Base-by-base conservation (phyloP, 2,797 vertebrate species). In the Argentina silus region DNA sequence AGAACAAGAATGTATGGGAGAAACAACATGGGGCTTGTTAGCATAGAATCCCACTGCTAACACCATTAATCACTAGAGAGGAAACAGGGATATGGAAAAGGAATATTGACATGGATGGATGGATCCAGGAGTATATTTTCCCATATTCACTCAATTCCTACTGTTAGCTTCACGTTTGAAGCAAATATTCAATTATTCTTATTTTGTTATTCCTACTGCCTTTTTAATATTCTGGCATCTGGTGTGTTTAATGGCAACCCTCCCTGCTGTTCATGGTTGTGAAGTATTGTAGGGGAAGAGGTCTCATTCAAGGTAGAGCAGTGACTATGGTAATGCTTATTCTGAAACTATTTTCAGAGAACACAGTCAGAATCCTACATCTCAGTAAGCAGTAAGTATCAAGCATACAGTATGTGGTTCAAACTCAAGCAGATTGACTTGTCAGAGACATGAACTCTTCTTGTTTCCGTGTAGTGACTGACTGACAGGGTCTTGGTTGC, bases 1-100 rank as follows among this genome's bases (percentile, higher is more conserved):
- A 0, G 65, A 50, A 72, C 79, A 77, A 83, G 70, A 27, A 36
- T 50, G 84, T 84, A 85, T 81, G 89, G 80, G 81, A 89, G 86
- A 82, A 88, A 91, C 91, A 90, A 88, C 90, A 83, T 87, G 92
- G 89, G 83, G 88, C 92, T 94, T 94, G 91, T 94, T 93, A 94
- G 91, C 89, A 92, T 89, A 91, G 86, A 90, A 89, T 88, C 74
- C 70, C 76, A 80, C 82, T 23, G 87, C 90, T 92, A 84, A 84
- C 51, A 0, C 90, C 90, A 87, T 96, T 94, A 94, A 95, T 96
- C 93, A 95, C 86, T 51, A 70, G 77, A 89, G 83, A 87, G 87
- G 55, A 88, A 86, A 85, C 87, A 82, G 62, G 81, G 85, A 87
- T 86, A 73, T 76, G 76, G 82, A 87, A 84, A 87, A 78, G 75